A percentile compares a stretch with the other conserved stretches of the same genome.
Conservation (phyloP, 2,113 vertebrate genomes). For the Mobula hypostoma region DNA sequence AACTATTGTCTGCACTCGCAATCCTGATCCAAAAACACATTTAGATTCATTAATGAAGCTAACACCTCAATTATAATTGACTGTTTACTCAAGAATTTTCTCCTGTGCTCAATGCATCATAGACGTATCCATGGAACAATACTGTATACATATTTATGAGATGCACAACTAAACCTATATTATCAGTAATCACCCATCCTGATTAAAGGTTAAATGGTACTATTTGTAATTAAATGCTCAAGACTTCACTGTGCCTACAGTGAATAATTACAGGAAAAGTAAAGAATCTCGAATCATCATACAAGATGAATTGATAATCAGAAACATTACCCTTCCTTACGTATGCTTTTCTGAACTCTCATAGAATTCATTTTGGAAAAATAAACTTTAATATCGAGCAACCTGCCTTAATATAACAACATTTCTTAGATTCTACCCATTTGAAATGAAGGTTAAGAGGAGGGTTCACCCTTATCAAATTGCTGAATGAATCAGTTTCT, state of each 20-base stretch:
- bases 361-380: background rate
- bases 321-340: background rate
- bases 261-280: background rate
- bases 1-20: background rate
- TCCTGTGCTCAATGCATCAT: background rate
- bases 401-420: background rate
- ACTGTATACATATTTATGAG: slow-evolving; percentile 14
- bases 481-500: background rate
- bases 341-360: background rate
- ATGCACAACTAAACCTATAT: background rate
- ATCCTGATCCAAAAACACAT: background rate
- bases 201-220: background rate
- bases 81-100: background rate
- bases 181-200: slow-evolving; percentile 7
- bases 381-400: background rate
- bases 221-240: slow-evolving; percentile 14
- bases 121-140: background rate
- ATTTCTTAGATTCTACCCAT: background rate
- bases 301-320: background rate
- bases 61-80: background rate
- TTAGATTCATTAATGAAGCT: background rate
- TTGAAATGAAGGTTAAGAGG: background rate
- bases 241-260: background rate
- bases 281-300: background rate
- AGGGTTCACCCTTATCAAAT: background rate